Percentiles rank a stretch among this genome's conserved stretches.
These are phyloP conservation scores for Crotophaga sulcirostris DNA, from an alignment of 2,113 vertebrate genomes.

Conservation along the genomic window DNA sequence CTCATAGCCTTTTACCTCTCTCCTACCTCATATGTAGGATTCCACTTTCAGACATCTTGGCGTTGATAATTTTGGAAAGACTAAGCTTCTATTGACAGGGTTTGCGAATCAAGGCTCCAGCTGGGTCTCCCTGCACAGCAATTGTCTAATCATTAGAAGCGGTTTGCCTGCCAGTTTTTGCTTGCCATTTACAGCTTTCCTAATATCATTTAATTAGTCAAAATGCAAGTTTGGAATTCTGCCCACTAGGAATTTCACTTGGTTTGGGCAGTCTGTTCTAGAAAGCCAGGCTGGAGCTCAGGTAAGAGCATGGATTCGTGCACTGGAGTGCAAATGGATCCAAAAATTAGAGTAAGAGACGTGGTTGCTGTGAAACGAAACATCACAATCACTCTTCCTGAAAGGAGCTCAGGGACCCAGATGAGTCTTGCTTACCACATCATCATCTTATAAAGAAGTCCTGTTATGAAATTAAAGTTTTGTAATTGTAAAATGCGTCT, in stretches of 20 bases:
- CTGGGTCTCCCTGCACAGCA: conserved; percentile 43
- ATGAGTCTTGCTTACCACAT: neutral
- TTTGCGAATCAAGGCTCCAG: neutral
- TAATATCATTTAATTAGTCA: conserved; percentile 72
- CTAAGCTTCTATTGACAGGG: neutral
- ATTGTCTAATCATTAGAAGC: conserved; percentile 37
- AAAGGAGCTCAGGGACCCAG: neutral
- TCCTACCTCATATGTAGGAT: neutral
- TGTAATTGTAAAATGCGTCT: neutral
- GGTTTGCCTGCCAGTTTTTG: conserved; percentile 55
- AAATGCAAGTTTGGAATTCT: conserved; percentile 57
- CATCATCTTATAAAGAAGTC: neutral
- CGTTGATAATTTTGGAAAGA: conserved; percentile 1
- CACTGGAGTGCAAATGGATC: neutral
- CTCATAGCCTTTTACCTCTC: neutral
- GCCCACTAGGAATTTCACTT: conserved; percentile 48
- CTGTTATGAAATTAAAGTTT: neutral
- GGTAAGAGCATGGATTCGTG: neutral
- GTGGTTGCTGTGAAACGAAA: neutral
- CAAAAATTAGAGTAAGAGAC: neutral
- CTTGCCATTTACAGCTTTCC: conserved; percentile 62
- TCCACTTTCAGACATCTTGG: neutral
- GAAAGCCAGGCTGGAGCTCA: conserved; percentile 12
- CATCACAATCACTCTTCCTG: neutral
- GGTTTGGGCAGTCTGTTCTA: neutral